phyloP scores from a whole-genome alignment of 2,113 vertebrate species.

The Psittacara wagleri region DNA sequence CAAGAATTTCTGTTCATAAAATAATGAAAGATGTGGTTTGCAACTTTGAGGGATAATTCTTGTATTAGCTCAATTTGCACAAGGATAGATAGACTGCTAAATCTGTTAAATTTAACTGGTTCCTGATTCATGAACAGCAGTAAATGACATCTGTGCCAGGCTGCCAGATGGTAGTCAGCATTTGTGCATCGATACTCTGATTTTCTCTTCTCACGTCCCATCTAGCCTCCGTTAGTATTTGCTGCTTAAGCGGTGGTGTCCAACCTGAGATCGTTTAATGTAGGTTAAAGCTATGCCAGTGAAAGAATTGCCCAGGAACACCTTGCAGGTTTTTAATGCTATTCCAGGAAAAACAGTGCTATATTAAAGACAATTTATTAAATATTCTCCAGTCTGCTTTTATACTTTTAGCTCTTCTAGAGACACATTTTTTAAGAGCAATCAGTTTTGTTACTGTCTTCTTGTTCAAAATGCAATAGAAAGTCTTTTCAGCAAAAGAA shows the following conservation, averaged over 20 bases:
- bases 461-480: neutral
- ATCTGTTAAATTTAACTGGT: conserved; percentile 55
- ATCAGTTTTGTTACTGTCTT: neutral
- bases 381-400: neutral
- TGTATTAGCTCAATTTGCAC: neutral
- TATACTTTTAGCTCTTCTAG: neutral
- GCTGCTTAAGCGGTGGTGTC: conserved; percentile 11
- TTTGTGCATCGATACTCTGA: neutral
- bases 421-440: neutral
- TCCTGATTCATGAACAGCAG: conserved; percentile 61
- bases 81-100: conserved; percentile 13
- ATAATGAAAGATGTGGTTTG: neutral
- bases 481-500: neutral
- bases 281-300: neutral
- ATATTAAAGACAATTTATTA: neutral
- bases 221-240: neutral
- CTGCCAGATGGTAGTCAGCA: conserved; percentile 65
- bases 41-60: conserved; percentile 10
- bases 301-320: neutral
- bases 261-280: neutral
- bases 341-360: neutral
- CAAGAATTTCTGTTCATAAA: neutral
- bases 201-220: neutral
- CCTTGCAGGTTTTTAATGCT: neutral
- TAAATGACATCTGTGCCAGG: conserved; percentile 68